Evolutionary conservation across 2,797 vertebrate species (phyloP), one percentile per base, ranked within the genome.

Genomic region (Argentina silus): DNA sequence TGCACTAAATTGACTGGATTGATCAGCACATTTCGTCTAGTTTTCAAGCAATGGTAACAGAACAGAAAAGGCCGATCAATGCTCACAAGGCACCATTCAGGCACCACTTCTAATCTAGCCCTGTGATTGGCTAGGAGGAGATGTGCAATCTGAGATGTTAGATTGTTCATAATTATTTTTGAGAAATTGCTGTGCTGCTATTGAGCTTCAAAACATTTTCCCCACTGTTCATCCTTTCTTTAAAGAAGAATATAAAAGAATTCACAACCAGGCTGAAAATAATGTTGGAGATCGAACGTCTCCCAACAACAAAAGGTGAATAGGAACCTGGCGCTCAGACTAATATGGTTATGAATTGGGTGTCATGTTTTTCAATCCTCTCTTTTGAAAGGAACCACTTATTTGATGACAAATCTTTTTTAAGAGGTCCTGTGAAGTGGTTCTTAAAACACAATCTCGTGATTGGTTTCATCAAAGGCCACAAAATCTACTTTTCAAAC

Each of bases 151-250:
- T 86, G 78, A 92, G 89, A 92, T 89, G 91, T 88, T 85, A 83
- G 91, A 95, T 96, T 93, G 93, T 90, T 94, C 92, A 89, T 96
- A 96, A 97, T 96, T 95, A 94, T 94, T 95, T 36, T 93, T 80
- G 87, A 92, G 81, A 96, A 95, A 97, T 96, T 95, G 95, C 94
- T 44, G 83, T 78, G 75, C 88, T 93, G 92, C 84, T 94, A 95
- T 95, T 87, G 95, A 95, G 91, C 86, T 86, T 87, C 82, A 90
- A 83, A 90, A 90, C 95, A 94, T 91, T 91, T 91, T 77, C 45
- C 76, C 76, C 98, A 96, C 98, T 96, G 95, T 90, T 89, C 83
- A 84, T 87, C 84, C 76, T 86, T 84, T 86, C 56, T 73, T 90
- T 86, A 74, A 4, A 92, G 90, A 95, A 88, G 92, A 94, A 93